Evolutionary conservation across 1,140 invertebrate species (phyloP).

Genomic region (Homarus americanus): DNA sequence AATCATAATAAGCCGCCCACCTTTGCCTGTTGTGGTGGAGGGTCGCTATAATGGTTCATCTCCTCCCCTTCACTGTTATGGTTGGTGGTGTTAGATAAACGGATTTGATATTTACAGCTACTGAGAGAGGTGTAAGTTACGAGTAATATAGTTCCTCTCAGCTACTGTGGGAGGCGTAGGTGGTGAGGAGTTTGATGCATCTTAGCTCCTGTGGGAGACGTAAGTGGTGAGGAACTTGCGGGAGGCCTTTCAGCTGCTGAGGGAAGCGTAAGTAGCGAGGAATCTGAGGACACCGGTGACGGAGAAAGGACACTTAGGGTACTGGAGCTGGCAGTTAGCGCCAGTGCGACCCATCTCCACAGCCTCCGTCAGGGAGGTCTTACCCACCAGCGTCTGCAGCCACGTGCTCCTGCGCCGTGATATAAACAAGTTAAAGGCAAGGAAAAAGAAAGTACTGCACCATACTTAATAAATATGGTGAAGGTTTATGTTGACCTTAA

Average conservation of each 20-base stretch:
- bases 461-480: too few relatives aligned
- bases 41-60: too few relatives aligned
- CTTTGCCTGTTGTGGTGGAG: too few relatives aligned
- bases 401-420: slow-evolving; percentile 45
- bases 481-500: too few relatives aligned
- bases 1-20: too few relatives aligned
- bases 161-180: neutral
- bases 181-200: too few relatives aligned
- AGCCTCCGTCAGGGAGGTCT: slow-evolving; percentile 50
- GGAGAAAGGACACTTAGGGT: slow-evolving; percentile 72
- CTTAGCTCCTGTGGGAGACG: neutral
- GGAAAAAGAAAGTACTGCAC: too few relatives aligned
- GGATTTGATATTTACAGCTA: too few relatives aligned
- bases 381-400: slow-evolving; percentile 43
- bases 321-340: slow-evolving; percentile 52
- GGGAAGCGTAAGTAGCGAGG: slow-evolving; percentile 53
- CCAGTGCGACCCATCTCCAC: slow-evolving; percentile 40
- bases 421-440: neutral
- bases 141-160: neutral
- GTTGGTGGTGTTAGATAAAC: too few relatives aligned
- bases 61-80: too few relatives aligned
- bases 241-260: neutral
- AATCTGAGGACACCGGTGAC: slow-evolving; percentile 55
- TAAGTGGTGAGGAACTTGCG: neutral
- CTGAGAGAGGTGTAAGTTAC: neutral